Evolutionary conservation across 2,797 vertebrate genomes (phyloP).

Genomic region (Helarctos malayanus): DNA sequence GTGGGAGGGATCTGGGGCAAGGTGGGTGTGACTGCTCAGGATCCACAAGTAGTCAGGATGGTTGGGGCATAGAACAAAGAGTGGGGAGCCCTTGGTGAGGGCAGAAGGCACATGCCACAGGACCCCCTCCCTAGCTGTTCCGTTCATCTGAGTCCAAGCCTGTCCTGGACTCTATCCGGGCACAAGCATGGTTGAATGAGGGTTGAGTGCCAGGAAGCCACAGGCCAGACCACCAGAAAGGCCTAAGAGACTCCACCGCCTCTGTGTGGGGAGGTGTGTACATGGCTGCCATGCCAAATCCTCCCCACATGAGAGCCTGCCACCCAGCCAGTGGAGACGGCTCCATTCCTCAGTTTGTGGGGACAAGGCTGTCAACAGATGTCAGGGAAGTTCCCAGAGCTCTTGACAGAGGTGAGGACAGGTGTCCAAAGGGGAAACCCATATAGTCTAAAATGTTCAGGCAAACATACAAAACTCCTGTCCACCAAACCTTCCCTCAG

Average conservation of each 20-base stretch:
- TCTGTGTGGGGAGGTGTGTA: neutral
- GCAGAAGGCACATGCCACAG: fast-evolving
- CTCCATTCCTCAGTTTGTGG: neutral
- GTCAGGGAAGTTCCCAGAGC: neutral
- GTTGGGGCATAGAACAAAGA: neutral
- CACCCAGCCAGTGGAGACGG: fast-evolving
- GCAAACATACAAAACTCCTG: neutral
- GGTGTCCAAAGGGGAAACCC: neutral
- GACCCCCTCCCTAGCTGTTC: too few relatives aligned
- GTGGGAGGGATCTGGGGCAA: neutral
- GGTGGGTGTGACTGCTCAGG: neutral
- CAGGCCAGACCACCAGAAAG: neutral
- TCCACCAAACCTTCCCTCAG: neutral
- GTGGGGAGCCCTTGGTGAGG: neutral
- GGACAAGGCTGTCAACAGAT: neutral
- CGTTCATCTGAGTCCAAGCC: neutral
- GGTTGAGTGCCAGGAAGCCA: neutral
- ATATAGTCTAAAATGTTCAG: neutral
- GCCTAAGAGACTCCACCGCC: neutral
- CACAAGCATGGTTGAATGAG: neutral
- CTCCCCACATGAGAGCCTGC: neutral
- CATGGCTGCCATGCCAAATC: neutral
- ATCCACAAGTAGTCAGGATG: neutral
- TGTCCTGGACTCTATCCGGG: neutral
- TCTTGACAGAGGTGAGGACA: neutral